Conservation (phyloP, 2,113 vertebrate genomes). For the Anarrhichthys ocellatus region DNA sequence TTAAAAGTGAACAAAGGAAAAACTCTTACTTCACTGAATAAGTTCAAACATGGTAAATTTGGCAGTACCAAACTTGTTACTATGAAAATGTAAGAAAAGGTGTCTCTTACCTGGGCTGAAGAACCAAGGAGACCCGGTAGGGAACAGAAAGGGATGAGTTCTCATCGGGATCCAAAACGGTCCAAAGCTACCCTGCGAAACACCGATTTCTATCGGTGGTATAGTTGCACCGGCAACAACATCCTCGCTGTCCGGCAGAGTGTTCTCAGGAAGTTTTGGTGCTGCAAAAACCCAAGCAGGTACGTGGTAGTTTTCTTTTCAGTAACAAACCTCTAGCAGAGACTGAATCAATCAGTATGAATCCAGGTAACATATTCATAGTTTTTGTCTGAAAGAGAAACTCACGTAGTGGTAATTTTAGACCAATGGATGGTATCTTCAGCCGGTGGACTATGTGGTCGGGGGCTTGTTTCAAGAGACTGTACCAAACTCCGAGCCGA, state of each 20-base stretch:
- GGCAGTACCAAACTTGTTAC: not conserved
- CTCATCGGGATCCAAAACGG: conserved; percentile 59
- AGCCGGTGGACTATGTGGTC: conserved; percentile 26
- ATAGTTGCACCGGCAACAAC: no score
- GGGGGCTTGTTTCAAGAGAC: not conserved
- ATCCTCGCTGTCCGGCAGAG: no score
- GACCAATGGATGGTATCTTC: rapidly evolving
- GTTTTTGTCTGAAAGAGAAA: not conserved
- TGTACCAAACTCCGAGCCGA: conserved; percentile 64
- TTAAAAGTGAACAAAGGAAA: not conserved
- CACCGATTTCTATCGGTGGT: rapidly evolving
- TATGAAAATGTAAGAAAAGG: not conserved
- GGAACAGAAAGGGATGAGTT: conserved; percentile 46
- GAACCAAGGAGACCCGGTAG: conserved; percentile 57
- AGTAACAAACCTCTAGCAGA: no score
- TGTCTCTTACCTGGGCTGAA: conserved; percentile 55
- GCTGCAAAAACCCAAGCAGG: no score
- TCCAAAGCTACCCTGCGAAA: not conserved
- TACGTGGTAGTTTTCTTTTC: no score
- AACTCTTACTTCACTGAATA: no score
- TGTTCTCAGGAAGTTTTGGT: no score
- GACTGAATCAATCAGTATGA: no score
- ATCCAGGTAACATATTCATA: no score
- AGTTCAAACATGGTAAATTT: no score
- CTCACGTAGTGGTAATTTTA: not conserved